Evolutionary conservation across 2,888 invertebrate genomes (phyloP), one percentile per base, ranked within the genome.

Genomic region (Hedychridium roseum): DNA sequence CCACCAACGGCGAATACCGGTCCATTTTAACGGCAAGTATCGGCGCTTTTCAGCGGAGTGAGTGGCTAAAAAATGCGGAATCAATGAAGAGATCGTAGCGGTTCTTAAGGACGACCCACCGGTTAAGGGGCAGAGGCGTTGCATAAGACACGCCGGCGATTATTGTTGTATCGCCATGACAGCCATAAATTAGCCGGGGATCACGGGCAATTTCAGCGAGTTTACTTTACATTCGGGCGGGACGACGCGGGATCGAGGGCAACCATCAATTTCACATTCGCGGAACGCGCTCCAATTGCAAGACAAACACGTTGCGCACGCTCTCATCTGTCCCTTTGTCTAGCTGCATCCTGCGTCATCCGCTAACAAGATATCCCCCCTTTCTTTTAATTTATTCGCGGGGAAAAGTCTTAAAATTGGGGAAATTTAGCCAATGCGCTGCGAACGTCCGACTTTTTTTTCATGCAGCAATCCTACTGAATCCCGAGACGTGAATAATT

Each of bases 181-280:
- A 27, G 34, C 37, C 39, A 51, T 59, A 53, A 61, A 59, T 63
- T 59, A 56, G 53, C 52, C 44, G 47, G 50, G 45, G 48, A 38
- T 43, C 39, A 40, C 49, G 26, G 40, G 43, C 56, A 61, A 64
- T 60, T 65, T 66, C 58, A 67, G 52, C 54, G 54, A 62, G 60
- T 55, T 61, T 57, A 42, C 44, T 43, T 45, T 41, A 65, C 54
- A 56, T 56, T 54, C 59, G 52, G 39, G 41, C 47, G n/a, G n/a
- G n/a, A n/a, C n/a, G n/a, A n/a, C n/a, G n/a, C n/a, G n/a, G 51
- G 64, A 74, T 74, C 67, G 71, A 70, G 74, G 73, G 57, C 71
- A 71, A 61, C 48, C 57, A 48, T 58, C 65, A 73, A 72, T 74
- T 72, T 65, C 61, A 59, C 55, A 50, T 71, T 74, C 74, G 64